Conservation (phyloP, 1,140 invertebrate genomes). For the Phymorhynchus buccinoides region DNA sequence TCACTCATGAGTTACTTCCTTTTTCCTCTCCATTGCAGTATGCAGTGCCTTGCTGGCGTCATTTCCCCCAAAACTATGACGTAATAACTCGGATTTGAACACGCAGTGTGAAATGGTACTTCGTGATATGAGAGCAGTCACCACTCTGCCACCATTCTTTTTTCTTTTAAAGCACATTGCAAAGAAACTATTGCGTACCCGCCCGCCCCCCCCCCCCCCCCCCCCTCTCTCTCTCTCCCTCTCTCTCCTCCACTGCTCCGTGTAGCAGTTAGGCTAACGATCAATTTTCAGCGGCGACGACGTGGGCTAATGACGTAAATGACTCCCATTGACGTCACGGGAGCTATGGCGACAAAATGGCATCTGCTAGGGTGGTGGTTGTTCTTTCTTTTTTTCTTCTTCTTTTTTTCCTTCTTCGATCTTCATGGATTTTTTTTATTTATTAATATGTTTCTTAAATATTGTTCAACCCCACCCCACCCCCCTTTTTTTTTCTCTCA, state of each 20-base stretch:
- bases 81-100: too few relatives aligned
- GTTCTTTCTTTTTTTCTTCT: neutral
- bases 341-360: conserved; percentile 33
- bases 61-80: too few relatives aligned
- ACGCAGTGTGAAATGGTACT: neutral
- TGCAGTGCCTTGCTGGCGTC: neutral
- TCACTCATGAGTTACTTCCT: neutral
- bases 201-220: too few relatives aligned
- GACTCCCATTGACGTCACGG: conserved; percentile 19
- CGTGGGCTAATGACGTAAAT: conserved; percentile 23
- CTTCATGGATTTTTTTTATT: too few relatives aligned
- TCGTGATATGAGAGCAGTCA: neutral
- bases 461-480: neutral
- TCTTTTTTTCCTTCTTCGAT: neutral
- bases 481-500: neutral
- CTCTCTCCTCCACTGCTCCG: conserved; percentile 2
- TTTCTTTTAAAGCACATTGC: neutral
- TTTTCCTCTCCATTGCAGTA: neutral
- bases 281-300: conserved; percentile 29
- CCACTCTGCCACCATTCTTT: neutral
- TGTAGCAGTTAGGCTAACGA: neutral
- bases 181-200: too few relatives aligned
- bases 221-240: neutral
- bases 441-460: neutral
- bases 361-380: too few relatives aligned